Percentiles rank a stretch among this genome's conserved stretches.
Evolutionary conservation across 2,113 vertebrate species (phyloP).

Genomic region (Danio rerio): DNA sequence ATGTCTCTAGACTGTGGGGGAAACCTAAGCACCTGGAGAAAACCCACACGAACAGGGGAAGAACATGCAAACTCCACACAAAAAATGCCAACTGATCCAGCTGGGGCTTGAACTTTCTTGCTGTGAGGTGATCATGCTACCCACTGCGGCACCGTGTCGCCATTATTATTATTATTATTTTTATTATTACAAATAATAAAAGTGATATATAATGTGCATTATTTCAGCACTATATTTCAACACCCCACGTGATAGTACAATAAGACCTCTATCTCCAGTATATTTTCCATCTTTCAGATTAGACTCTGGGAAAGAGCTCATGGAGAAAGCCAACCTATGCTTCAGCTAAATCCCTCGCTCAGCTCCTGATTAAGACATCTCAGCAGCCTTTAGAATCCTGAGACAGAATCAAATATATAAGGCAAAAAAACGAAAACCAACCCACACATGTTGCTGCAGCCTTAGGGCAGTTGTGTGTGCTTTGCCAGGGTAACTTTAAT

Average conservation of each 20-base stretch:
- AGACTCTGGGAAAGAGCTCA: conserved; percentile 2
- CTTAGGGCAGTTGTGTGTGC: conserved; percentile 31
- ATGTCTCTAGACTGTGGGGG: too few relatives aligned
- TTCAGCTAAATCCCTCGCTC: conserved; percentile 33
- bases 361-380: conserved; percentile 48
- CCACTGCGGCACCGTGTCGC: too few relatives aligned
- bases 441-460: not conserved
- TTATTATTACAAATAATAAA: not conserved
- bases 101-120: too few relatives aligned
- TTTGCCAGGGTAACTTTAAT: conserved; percentile 43
- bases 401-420: conserved; percentile 34
- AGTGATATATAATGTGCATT: not conserved
- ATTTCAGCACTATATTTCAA: conserved; percentile 14
- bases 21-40: too few relatives aligned
- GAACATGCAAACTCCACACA: too few relatives aligned
- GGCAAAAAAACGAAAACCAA: conserved; percentile 21
- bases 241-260: not conserved
- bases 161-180: not conserved
- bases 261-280: conserved; percentile 9
- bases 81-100: too few relatives aligned
- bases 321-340: conserved; percentile 19
- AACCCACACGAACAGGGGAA: too few relatives aligned
- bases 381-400: not conserved
- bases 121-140: too few relatives aligned
- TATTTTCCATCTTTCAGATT: conserved; percentile 41